These are phyloP conservation scores for Harpalus rufipes DNA, from an alignment of 2,888 invertebrate species.

Conservation along the genomic window DNA sequence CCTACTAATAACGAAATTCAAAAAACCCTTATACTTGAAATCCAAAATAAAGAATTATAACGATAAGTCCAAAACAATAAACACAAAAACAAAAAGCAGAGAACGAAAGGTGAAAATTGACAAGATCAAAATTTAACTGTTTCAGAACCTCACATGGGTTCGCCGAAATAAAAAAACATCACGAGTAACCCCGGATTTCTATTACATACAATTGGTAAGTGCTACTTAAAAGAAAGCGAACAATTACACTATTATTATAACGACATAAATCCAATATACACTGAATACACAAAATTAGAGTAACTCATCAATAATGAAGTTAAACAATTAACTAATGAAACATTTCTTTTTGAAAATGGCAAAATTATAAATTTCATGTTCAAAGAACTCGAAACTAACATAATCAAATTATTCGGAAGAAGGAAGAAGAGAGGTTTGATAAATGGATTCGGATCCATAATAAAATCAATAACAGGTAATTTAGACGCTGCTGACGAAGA, in stretches of 20 bases:
- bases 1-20: neutral
- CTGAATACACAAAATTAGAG: neutral
- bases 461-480: neutral
- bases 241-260: constrained; percentile 17
- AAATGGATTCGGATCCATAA: neutral
- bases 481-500: constrained; percentile 3
- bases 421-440: neutral
- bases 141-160: constrained; percentile 5
- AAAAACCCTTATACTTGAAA: neutral
- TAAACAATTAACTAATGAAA: too few relatives aligned
- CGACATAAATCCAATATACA: neutral
- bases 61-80: constrained; percentile 8
- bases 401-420: neutral
- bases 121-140: constrained; percentile 1
- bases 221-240: constrained; percentile 4
- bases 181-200: too few relatives aligned
- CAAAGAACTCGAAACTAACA: neutral
- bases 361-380: neutral
- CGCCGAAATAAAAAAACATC: neutral
- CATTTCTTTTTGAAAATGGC: too few relatives aligned
- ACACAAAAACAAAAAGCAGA: neutral
- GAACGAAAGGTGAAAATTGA: constrained; percentile 16
- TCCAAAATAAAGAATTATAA: too few relatives aligned
- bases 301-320: neutral
- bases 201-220: too few relatives aligned